Evolutionary conservation across 2,113 vertebrate species (phyloP), one percentile per base, ranked within the genome.

Genomic region (Petaurus breviceps): DNA sequence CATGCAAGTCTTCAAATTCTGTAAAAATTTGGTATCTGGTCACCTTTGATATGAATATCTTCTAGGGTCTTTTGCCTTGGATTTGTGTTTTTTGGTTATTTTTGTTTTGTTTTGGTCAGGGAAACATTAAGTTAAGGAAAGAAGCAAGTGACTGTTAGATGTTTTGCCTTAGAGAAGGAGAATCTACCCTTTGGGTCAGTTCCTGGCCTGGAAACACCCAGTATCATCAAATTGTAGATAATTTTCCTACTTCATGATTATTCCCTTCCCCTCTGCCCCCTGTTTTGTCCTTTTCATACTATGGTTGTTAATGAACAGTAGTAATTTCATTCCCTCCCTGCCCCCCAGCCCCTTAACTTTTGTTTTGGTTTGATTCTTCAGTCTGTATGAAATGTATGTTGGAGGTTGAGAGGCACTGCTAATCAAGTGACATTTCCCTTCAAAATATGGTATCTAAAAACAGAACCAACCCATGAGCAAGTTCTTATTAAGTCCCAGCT

Each of bases 31-130:
- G 47, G 14, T 51, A 24, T 0, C 22, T 92, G 31, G 26, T n/a
- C 49, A 46, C 57, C 68, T 25, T 37, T 91, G 2, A 90, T 96
- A 51, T 91, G 9, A 51, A 0, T 97, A 49, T 93, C 95, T 95
- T 94, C 47, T 31, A 31, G 51, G 53, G 46, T 96, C 49, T 94
- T 84, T 84, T 91, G 51, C 95, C 91, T 96, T 94, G 94, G 89
- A 91, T 93, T 55, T 46, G 3, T 84, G 68, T 43, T 84, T 84
- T 43, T 84, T 77, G 68, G 22, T 84, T 77, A 22, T n/a, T 77
- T n/a, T n/a, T 77, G 68, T 84, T 84, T 84, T 22, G 37, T 84
- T 77, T 77, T 84, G 53, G 92, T 47, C 90, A 54, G 46, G 92
- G 43, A 96, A 94, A 28, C 77, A 68, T 16, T 89, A 46, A 92